phyloP scores from a whole-genome alignment of 2,113 vertebrate genomes.

The Mustela nigripes region DNA sequence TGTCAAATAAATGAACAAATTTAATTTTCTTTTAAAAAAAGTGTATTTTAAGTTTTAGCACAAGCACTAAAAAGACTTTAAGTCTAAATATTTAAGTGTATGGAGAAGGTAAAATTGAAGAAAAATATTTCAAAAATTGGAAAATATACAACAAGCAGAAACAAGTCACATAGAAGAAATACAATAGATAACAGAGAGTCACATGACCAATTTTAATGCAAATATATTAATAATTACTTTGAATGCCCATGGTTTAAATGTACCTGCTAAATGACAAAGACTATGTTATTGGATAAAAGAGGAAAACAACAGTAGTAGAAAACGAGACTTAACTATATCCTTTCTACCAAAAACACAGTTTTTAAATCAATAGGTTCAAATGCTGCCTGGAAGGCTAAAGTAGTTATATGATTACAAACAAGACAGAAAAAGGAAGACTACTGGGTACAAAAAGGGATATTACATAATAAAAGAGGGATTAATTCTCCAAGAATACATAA shows the following conservation, averaged over 20 bases:
- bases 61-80: background rate
- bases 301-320: background rate
- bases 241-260: background rate
- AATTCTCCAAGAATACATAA: background rate
- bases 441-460: background rate
- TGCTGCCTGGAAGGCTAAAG: background rate
- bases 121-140: background rate
- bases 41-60: background rate
- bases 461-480: background rate
- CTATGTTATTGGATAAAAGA: background rate
- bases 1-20: background rate
- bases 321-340: background rate
- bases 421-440: background rate
- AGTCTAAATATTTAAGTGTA: background rate
- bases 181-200: background rate
- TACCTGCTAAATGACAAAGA: background rate
- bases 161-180: background rate
- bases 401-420: background rate
- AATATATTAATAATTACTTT: background rate
- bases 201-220: background rate
- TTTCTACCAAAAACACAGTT: background rate
- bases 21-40: background rate
- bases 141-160: background rate
- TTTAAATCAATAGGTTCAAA: background rate
- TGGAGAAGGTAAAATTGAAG: background rate